Percentiles rank a stretch among this genome's conserved stretches.
phyloP scores from a whole-genome alignment of 2,888 invertebrate genomes.

The Cheilosia scutellata region DNA sequence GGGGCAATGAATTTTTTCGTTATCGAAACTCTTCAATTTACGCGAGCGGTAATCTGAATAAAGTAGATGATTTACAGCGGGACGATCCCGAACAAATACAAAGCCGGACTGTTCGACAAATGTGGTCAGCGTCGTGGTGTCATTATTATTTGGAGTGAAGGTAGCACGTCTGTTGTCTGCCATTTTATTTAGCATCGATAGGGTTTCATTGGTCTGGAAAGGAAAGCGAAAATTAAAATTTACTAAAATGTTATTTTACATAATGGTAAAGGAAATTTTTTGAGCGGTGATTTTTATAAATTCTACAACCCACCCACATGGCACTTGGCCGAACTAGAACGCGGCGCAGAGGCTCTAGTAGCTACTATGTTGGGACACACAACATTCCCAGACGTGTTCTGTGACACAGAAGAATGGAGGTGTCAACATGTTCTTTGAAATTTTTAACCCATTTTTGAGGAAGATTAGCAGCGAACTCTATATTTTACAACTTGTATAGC shows the following conservation, averaged over 20 bases:
- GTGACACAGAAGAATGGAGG: too few relatives aligned
- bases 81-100: constrained; percentile 89
- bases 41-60: constrained; percentile 88
- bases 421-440: too few relatives aligned
- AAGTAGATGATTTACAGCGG: constrained; percentile 88
- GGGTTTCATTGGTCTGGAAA: constrained; percentile 81
- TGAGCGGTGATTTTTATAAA: too few relatives aligned
- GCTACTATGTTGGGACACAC: too few relatives aligned
- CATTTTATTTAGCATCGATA: constrained; percentile 81
- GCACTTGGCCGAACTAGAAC: too few relatives aligned
- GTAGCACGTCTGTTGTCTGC: constrained; percentile 81
- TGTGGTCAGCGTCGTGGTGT: constrained; percentile 83
- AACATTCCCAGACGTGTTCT: too few relatives aligned
- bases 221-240: not conserved
- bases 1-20: constrained; percentile 89
- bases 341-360: too few relatives aligned
- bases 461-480: too few relatives aligned
- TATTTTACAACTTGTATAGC: too few relatives aligned
- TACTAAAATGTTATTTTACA: not conserved
- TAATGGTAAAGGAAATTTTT: too few relatives aligned
- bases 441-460: too few relatives aligned
- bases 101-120: constrained; percentile 85
- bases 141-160: constrained; percentile 82
- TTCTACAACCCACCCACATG: too few relatives aligned
- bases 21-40: constrained; percentile 86